phyloP scores from a whole-genome alignment of 2,888 invertebrate genomes.

The Phasia obesa region DNA sequence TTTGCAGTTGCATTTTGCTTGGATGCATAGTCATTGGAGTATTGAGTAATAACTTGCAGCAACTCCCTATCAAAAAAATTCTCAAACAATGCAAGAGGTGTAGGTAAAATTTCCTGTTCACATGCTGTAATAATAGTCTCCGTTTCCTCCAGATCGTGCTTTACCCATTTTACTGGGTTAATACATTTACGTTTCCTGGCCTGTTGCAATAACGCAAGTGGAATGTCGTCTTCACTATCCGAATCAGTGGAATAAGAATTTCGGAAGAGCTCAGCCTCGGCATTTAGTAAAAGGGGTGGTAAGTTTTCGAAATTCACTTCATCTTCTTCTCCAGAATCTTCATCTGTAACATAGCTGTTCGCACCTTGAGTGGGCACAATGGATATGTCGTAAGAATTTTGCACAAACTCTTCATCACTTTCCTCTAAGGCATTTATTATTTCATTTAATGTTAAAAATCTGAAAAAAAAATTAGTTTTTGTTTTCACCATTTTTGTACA shows the following conservation, averaged over 20 bases:
- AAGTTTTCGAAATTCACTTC: slow-evolving; percentile 33
- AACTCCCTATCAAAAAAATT: slow-evolving; percentile 20
- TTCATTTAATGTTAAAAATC: neutral
- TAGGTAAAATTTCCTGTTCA: slow-evolving; percentile 25
- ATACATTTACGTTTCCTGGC: slow-evolving; percentile 17
- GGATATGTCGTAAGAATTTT: slow-evolving; percentile 31
- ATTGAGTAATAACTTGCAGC: slow-evolving; percentile 19
- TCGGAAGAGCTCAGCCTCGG: slow-evolving; percentile 12
- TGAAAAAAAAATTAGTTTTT: too few relatives aligned
- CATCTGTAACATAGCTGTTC: slow-evolving; percentile 8
- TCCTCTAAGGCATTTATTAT: slow-evolving; percentile 9
- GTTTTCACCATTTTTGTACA: too few relatives aligned
- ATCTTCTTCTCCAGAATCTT: slow-evolving; percentile 19
- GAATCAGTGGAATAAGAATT: slow-evolving; percentile 35
- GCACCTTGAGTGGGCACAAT: slow-evolving; percentile 20
- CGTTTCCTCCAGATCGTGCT: slow-evolving; percentile 5
- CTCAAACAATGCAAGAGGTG: slow-evolving; percentile 24
- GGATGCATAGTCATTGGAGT: slow-evolving; percentile 16
- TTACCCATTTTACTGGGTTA: neutral
- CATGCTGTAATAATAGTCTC: slow-evolving; percentile 26
- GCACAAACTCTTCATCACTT: slow-evolving; percentile 5
- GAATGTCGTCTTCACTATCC: slow-evolving; percentile 38
- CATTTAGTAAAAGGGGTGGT: slow-evolving; percentile 19
- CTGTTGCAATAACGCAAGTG: slow-evolving; percentile 34
- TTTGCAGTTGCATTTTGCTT: slow-evolving; percentile 20